Conservation (phyloP, 2,888 invertebrate species). For the Tachystola acroxantha region DNA sequence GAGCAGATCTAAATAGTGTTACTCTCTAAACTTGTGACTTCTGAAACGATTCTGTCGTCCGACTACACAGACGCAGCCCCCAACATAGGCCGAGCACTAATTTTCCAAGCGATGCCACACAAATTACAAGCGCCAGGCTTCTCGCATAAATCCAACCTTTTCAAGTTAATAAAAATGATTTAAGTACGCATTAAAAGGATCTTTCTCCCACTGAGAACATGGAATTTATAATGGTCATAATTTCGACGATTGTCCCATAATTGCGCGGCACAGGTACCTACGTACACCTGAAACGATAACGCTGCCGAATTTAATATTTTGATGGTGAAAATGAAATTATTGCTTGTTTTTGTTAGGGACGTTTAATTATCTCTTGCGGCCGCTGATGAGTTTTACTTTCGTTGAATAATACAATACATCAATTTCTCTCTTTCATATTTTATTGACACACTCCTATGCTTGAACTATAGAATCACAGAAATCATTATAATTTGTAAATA, state of each 20-base stretch:
- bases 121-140: conserved; percentile 54
- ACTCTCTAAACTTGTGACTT: too few relatives aligned
- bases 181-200: conserved; percentile 68
- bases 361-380: not conserved
- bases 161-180: conserved; percentile 74
- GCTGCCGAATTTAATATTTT: conserved; percentile 3
- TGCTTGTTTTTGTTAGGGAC: not conserved
- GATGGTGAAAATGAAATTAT: not conserved
- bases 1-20: too few relatives aligned
- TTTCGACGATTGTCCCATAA: conserved; percentile 51
- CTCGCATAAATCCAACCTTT: conserved; percentile 67
- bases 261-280: conserved; percentile 26
- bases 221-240: conserved; percentile 64
- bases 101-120: conserved; percentile 38
- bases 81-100: conserved; percentile 31
- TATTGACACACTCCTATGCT: too few relatives aligned
- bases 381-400: conserved; percentile 34
- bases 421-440: too few relatives aligned
- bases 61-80: conserved; percentile 6
- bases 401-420: conserved; percentile 48
- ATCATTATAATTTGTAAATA: too few relatives aligned
- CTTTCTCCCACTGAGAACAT: conserved; percentile 54
- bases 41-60: conserved; percentile 10
- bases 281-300: not conserved
- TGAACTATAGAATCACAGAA: too few relatives aligned